Percentiles rank a stretch among this genome's conserved stretches.
Conservation (phyloP, 2,888 invertebrate genomes). For the Horisme vitalbata region DNA sequence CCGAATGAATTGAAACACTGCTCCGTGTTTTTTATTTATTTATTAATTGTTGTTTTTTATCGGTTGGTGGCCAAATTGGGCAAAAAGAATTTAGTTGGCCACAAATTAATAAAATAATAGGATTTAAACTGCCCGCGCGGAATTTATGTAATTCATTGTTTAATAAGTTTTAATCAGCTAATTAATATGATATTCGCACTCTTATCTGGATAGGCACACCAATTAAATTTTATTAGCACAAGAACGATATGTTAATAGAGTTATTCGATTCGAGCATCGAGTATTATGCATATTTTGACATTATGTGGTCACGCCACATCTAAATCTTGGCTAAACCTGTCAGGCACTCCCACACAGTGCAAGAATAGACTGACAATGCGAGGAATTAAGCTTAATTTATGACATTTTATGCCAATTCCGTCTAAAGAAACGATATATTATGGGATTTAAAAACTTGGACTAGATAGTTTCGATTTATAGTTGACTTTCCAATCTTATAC, state of each 20-base stretch:
- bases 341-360: slow-evolving; percentile 43
- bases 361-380: slow-evolving; percentile 43
- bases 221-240: slow-evolving; percentile 31
- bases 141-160: slow-evolving; percentile 19
- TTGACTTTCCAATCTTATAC: slow-evolving; percentile 35
- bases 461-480: slow-evolving; percentile 29
- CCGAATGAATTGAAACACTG: slow-evolving; percentile 81
- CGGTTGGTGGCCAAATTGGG: slow-evolving; percentile 60
- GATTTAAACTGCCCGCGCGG: slow-evolving; percentile 7
- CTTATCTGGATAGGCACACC: slow-evolving; percentile 11
- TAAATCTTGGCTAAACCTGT: slow-evolving; percentile 54
- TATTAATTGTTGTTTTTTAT: slow-evolving; percentile 78
- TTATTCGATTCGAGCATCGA: slow-evolving; percentile 40
- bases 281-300: slow-evolving; percentile 51
- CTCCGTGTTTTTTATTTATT: slow-evolving; percentile 65
- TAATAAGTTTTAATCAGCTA: slow-evolving; percentile 16
- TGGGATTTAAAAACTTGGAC: slow-evolving; percentile 30
- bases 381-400: slow-evolving; percentile 48
- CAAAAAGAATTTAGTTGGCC: slow-evolving; percentile 22
- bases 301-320: slow-evolving; percentile 49
- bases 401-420: slow-evolving; percentile 33
- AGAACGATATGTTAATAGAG: slow-evolving; percentile 40
- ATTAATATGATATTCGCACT: slow-evolving; percentile 26
- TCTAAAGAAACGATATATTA: slow-evolving; percentile 32
- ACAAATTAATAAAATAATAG: slow-evolving; percentile 3